These are phyloP conservation scores for Heteromyza rotundicornis DNA, from an alignment of 2,888 invertebrate genomes.

Conservation along the genomic window DNA sequence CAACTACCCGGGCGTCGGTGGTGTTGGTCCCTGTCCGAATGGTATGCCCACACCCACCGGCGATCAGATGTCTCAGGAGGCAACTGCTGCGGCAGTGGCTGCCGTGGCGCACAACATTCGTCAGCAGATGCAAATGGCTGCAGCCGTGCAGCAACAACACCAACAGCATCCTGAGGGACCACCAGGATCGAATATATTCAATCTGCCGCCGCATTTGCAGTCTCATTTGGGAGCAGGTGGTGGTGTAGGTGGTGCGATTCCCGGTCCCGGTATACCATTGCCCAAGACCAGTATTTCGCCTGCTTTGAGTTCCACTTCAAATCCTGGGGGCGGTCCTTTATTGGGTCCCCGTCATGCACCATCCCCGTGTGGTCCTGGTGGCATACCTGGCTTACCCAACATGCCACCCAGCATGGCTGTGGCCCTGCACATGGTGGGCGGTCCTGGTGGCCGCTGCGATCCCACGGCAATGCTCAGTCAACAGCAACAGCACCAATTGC, in stretches of 20 bases:
- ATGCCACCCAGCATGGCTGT: constrained; percentile 52
- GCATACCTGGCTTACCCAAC: constrained; percentile 40
- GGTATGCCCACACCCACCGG: constrained; percentile 64
- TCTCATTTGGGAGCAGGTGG: constrained; percentile 39
- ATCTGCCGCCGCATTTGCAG: constrained; percentile 54
- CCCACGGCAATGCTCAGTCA: constrained; percentile 46
- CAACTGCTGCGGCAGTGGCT: constrained; percentile 84
- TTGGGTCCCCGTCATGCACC: constrained; percentile 49
- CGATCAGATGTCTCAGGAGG: constrained; percentile 68
- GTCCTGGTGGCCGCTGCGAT: constrained; percentile 42
- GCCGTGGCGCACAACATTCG: constrained; percentile 85
- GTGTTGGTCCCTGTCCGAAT: constrained; percentile 63
- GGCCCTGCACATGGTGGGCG: constrained; percentile 44
- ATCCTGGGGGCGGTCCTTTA: constrained; percentile 32
- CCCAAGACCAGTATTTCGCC: constrained; percentile 61
- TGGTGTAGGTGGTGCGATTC: constrained; percentile 13
- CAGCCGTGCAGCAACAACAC: constrained; percentile 65
- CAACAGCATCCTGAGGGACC: constrained; percentile 52
- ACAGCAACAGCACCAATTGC: constrained; percentile 50
- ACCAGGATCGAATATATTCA: constrained; percentile 60
- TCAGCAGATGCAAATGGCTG: constrained; percentile 79
- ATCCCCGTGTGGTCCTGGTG: constrained; percentile 52
- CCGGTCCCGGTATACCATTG: constrained; percentile 46
- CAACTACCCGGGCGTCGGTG: constrained; percentile 66
- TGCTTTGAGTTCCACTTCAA: constrained; percentile 60